These are phyloP conservation scores for Miichthys miiuy DNA, from an alignment of 2,797 vertebrate genomes.

Conservation along the genomic window DNA sequence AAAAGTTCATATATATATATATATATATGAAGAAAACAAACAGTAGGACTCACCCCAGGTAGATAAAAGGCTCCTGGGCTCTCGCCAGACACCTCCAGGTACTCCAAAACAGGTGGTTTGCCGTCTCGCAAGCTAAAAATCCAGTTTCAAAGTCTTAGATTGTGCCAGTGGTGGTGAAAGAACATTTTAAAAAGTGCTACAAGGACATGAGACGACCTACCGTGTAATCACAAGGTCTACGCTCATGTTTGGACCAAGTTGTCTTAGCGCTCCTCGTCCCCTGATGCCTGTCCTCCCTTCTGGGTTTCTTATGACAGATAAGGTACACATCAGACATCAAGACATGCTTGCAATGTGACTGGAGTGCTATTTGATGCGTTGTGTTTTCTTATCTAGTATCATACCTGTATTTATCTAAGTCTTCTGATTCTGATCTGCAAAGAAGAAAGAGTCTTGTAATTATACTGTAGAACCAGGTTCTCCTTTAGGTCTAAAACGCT, in stretches of 20 bases:
- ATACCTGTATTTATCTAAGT: slow-evolving; percentile 77
- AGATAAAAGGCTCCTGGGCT: slow-evolving; percentile 81
- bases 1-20: neutral
- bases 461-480: neutral
- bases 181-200: neutral
- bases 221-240: slow-evolving; percentile 90
- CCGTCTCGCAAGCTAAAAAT: slow-evolving; percentile 86
- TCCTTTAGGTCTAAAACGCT: neutral
- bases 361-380: slow-evolving; percentile 19
- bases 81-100: slow-evolving; percentile 83
- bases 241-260: slow-evolving; percentile 90
- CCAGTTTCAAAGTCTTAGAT: neutral
- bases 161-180: neutral
- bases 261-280: slow-evolving; percentile 87
- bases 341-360: slow-evolving; percentile 6
- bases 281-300: slow-evolving; percentile 91
- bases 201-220: slow-evolving; percentile 77
- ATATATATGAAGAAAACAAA: neutral
- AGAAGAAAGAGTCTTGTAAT: slow-evolving; percentile 20
- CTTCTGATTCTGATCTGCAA: slow-evolving; percentile 67
- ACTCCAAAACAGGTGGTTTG: slow-evolving; percentile 87
- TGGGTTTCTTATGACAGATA: slow-evolving; percentile 81
- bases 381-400: slow-evolving; percentile 15
- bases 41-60: slow-evolving; percentile 87
- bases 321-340: slow-evolving; percentile 40